Evolutionary conservation across 2,113 vertebrate genomes (phyloP).

Genomic region (Cyphomyrus plagiostoma): DNA sequence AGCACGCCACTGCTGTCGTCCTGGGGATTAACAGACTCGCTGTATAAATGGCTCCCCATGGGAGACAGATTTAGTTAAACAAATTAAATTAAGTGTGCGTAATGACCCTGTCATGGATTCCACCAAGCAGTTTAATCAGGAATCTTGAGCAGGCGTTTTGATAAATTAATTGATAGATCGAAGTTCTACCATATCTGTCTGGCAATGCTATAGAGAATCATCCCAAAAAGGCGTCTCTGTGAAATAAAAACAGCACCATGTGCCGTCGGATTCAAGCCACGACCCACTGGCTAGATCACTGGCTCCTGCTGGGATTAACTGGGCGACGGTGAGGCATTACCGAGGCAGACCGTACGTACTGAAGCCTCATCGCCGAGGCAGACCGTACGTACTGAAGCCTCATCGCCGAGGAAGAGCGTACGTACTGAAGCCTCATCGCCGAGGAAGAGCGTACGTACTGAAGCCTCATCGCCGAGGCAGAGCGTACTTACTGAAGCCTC

Average conservation of each 20-base stretch:
- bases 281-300: not conserved
- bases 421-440: too few species aligned
- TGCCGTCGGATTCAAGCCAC: not conserved
- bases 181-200: not conserved
- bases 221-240: not conserved
- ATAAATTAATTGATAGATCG: not conserved
- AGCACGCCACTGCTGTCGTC: not conserved
- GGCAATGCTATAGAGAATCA: not conserved
- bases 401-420: too few species aligned
- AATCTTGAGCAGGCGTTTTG: not conserved
- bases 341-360: not conserved
- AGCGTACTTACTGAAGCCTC: too few species aligned
- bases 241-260: slow-evolving; percentile 9
- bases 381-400: too few species aligned
- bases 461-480: too few species aligned
- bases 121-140: not conserved
- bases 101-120: slow-evolving; percentile 16
- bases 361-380: not conserved
- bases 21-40: not conserved
- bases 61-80: slow-evolving; percentile 17
- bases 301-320: not conserved
- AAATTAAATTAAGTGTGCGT: not conserved
- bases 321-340: too few species aligned
- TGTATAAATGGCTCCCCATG: slow-evolving; percentile 1
- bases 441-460: too few species aligned